Percentiles rank a stretch among this genome's conserved stretches.
Conservation (phyloP, 2,888 invertebrate genomes). For the Sarcophaga variegata region DNA sequence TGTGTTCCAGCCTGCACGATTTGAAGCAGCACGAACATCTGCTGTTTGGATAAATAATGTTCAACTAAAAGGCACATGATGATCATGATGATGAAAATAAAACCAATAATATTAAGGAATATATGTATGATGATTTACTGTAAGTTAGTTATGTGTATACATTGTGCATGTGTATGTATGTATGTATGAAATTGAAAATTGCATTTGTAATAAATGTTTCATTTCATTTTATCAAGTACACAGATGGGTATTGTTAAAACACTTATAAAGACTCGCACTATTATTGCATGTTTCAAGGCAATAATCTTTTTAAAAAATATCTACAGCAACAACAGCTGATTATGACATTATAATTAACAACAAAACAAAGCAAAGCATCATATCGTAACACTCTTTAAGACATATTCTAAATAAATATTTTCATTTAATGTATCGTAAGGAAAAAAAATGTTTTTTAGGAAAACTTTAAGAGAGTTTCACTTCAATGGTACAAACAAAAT, state of each 20-base stretch:
- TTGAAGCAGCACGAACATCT: constrained; percentile 47
- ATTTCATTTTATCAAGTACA: constrained; percentile 55
- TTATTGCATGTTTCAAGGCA: constrained; percentile 62
- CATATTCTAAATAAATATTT: neutral
- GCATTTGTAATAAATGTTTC: constrained; percentile 62
- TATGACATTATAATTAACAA: constrained; percentile 68
- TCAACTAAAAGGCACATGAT: constrained; percentile 44
- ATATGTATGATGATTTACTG: constrained; percentile 39
- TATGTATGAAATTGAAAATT: constrained; percentile 63
- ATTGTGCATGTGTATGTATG: neutral
- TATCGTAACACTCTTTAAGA: neutral
- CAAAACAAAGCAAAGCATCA: constrained; percentile 17
- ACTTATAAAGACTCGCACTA: neutral
- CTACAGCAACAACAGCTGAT: constrained; percentile 59
- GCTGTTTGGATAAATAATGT: constrained; percentile 44
- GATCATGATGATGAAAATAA: constrained; percentile 32
- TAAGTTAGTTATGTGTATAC: neutral
- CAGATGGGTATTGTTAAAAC: constrained; percentile 65
- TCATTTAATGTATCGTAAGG: too few relatives aligned
- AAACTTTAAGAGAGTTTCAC: too few relatives aligned
- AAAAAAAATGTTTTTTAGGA: too few relatives aligned
- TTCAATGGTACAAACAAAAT: too few relatives aligned
- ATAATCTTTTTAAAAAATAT: constrained; percentile 43
- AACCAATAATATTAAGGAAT: constrained; percentile 49
- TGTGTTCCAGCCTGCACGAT: neutral